phyloP scores from a whole-genome alignment of 2,888 invertebrate species.

The Actias luna region DNA sequence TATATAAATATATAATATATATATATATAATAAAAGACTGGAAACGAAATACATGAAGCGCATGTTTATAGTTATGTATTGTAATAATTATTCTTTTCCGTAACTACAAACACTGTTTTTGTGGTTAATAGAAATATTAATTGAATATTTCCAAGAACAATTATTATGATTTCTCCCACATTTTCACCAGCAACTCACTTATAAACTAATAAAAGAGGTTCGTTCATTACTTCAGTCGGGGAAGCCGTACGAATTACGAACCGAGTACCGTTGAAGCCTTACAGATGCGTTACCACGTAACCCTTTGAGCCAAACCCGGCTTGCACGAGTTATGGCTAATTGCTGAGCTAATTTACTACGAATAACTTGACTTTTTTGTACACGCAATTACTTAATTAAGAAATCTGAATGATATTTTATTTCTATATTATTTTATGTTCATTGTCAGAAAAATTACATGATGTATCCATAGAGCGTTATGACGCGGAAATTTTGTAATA shows the following conservation, averaged over 20 bases:
- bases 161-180: not conserved
- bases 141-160: not conserved
- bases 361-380: not conserved
- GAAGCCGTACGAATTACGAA: slow-evolving; percentile 6
- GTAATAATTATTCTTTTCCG: not conserved
- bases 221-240: slow-evolving; percentile 10
- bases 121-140: not conserved
- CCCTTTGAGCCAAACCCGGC: slow-evolving; percentile 11
- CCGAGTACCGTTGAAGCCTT: slow-evolving; percentile 10
- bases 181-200: not conserved
- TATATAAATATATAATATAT: too few relatives aligned
- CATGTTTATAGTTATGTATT: too few relatives aligned
- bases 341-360: slow-evolving; percentile 5
- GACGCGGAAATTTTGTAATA: too few relatives aligned
- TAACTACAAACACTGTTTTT: not conserved
- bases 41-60: too few relatives aligned
- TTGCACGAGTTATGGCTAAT: not conserved
- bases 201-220: slow-evolving; percentile 6
- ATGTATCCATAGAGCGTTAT: too few relatives aligned
- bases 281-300: slow-evolving; percentile 12
- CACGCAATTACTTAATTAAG: not conserved
- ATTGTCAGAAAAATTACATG: too few relatives aligned
- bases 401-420: not conserved
- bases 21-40: too few relatives aligned
- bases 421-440: too few relatives aligned